These are phyloP conservation scores for Xylocopa sonorina DNA, from an alignment of 1,140 invertebrate genomes.

Conservation along the genomic window DNA sequence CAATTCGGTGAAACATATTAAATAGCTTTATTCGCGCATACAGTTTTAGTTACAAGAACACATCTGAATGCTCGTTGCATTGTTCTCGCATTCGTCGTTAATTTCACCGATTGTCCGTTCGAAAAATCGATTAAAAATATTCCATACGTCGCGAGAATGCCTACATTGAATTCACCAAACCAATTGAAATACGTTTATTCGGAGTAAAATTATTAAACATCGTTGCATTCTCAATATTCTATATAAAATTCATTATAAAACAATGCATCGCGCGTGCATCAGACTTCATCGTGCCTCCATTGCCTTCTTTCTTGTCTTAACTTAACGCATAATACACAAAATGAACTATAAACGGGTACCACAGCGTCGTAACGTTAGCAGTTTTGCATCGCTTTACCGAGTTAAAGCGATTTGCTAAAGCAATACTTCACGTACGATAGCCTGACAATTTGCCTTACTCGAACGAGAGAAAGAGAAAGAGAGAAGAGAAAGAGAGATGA, in stretches of 20 bases:
- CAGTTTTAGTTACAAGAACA: background rate
- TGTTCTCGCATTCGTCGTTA: background rate
- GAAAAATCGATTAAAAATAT: no score
- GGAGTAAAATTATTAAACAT: background rate
- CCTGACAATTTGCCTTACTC: constrained; percentile 53
- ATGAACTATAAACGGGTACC: constrained; percentile 46
- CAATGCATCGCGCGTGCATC: constrained; percentile 17
- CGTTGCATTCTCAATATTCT: no score
- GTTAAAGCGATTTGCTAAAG: constrained; percentile 79
- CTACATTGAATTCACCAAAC: no score
- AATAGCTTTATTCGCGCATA: background rate
- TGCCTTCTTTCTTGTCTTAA: background rate
- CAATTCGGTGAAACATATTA: constrained; percentile 12
- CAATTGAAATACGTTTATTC: background rate
- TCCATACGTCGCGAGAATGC: no score
- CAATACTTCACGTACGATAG: constrained; percentile 60
- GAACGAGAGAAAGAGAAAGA: constrained; percentile 1
- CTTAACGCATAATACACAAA: background rate
- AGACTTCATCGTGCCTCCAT: constrained; percentile 21
- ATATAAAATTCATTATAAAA: background rate
- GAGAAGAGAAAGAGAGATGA: background rate
- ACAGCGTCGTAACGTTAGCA: constrained; percentile 57
- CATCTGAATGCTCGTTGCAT: constrained; percentile 23
- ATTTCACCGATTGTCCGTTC: background rate
- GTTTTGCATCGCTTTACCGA: constrained; percentile 79